Evolutionary conservation across 2,113 vertebrate species (phyloP), one percentile per base, ranked within the genome.

Genomic region (Saiga tatarica): DNA sequence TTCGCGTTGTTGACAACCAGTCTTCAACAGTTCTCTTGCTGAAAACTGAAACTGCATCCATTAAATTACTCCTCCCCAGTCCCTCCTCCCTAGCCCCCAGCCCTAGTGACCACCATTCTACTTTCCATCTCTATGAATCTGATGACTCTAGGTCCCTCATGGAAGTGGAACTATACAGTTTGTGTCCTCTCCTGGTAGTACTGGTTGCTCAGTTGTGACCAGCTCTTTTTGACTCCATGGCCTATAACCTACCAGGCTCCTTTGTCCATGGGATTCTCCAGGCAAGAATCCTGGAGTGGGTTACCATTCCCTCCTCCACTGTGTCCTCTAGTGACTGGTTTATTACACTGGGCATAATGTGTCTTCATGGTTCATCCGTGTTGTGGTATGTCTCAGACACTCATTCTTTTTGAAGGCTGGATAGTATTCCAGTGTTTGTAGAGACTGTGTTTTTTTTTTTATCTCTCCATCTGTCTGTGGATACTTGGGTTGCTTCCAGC

Each of bases 11-110:
- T n/a, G n/a, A n/a, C n/a, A n/a, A n/a, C n/a, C n/a, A n/a, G n/a
- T n/a, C n/a, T n/a, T n/a, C 26, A 89, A 25, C 33, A 33, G 10
- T 59, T 57, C 2, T 90, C 36, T 88, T 39, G 14, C 13, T 9
- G 28, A 45, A 15, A 62, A 64, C 25, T 23, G 2, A 74, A 89
- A 81, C 3, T n/a, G n/a, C 5, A 5, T 28, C 4, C 6, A 16
- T 23, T 28, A 26, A 92, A 5, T 39, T 25, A 30, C 23, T 57
- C 4, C n/a, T 57, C 4, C n/a, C 71, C 36, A 17, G 6, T 1
- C 16, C 8, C 30, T 9, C n/a, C 2, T 25, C 17, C 10, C 12
- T 17, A 21, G 12, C 2, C 13, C 19, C 9, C 2, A 14, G 14
- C 6, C 13, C 39, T 28, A 25, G 28, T 0, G 21, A 52, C 26